Conservation (phyloP, 2,888 invertebrate species). For the Hypselothyrea guttata region DNA sequence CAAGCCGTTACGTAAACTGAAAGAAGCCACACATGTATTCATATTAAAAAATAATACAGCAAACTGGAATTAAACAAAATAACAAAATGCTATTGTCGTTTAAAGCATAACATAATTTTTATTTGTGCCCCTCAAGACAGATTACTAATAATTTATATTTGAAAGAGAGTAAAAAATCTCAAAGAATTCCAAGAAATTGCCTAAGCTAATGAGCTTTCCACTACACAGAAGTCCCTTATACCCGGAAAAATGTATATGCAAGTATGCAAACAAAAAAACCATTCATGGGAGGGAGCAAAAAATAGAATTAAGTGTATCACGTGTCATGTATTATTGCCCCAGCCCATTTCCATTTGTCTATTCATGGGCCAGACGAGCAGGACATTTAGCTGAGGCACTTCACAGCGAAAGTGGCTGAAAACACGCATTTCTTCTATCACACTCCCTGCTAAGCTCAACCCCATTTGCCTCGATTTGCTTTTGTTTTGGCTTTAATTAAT, state of each 20-base stretch:
- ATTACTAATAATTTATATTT: too few relatives aligned
- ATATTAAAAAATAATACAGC: too few relatives aligned
- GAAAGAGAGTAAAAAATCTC: too few relatives aligned
- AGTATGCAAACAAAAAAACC: not conserved
- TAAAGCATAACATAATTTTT: too few relatives aligned
- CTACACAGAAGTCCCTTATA: too few relatives aligned
- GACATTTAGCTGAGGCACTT: not conserved
- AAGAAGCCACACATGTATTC: too few relatives aligned
- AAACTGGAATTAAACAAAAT: too few relatives aligned
- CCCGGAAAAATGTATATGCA: too few relatives aligned
- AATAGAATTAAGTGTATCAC: conserved; percentile 51
- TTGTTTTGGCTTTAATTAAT: conserved; percentile 67
- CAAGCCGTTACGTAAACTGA: too few relatives aligned
- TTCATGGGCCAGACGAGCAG: conserved; percentile 4
- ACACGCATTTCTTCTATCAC: conserved; percentile 27
- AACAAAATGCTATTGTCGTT: too few relatives aligned
- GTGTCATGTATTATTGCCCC: conserved; percentile 51
- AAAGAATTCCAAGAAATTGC: not conserved
- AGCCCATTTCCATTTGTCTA: conserved; percentile 50
- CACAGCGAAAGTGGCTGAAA: conserved; percentile 33
- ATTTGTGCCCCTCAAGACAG: too few relatives aligned
- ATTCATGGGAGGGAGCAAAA: not conserved
- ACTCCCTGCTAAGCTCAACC: conserved; percentile 18
- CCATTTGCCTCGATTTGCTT: conserved; percentile 14
- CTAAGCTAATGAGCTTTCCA: too few relatives aligned